phyloP scores from a whole-genome alignment of 2,113 vertebrate species.

The Nansenia antarctica region DNA sequence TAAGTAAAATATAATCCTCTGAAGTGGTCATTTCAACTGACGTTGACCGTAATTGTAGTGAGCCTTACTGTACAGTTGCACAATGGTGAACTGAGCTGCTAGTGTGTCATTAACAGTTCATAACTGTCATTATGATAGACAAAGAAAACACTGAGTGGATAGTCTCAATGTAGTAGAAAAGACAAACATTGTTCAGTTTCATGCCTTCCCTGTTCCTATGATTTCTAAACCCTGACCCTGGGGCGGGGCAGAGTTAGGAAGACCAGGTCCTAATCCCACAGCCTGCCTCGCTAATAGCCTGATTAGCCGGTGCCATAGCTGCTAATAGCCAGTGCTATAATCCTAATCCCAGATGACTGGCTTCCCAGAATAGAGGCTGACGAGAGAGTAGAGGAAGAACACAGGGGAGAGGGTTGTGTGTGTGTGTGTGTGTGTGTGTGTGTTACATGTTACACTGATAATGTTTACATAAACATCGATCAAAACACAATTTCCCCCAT shows the following conservation, averaged over 20 bases:
- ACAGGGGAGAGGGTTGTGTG: constrained; percentile 7
- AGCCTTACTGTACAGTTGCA: no score
- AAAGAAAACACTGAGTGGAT: background rate
- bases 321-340: constrained; percentile 49
- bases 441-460: background rate
- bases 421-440: no score
- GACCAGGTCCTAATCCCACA: constrained; percentile 43
- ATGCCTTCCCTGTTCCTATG: constrained; percentile 12
- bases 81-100: no score
- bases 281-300: constrained; percentile 35
- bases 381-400: constrained; percentile 20
- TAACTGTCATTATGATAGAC: no score
- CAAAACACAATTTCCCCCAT: no score
- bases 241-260: background rate
- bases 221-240: constrained; percentile 39
- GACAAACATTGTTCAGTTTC: constrained; percentile 3
- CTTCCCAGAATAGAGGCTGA: constrained; percentile 57
- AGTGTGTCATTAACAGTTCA: no score
- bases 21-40: no score
- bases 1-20: no score
- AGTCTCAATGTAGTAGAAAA: background rate
- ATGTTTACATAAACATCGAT: background rate
- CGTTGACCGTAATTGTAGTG: no score
- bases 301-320: no score
- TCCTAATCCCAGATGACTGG: constrained; percentile 66